phyloP scores from a whole-genome alignment of 2,113 vertebrate species.

The Calyptommatus sinebrachiatus region DNA sequence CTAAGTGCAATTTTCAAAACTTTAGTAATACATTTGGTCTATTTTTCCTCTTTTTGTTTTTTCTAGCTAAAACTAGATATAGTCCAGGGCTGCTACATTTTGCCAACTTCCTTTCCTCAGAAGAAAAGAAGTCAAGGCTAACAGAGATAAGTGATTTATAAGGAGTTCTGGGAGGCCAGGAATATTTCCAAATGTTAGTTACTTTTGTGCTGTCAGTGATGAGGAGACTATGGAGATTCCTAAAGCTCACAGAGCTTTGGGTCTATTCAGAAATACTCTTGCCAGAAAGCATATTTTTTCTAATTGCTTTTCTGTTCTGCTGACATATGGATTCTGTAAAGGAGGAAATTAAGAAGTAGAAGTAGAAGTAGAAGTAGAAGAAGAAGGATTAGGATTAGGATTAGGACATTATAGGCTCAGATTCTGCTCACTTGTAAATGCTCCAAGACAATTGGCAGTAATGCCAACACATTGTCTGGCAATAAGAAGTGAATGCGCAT shows the following conservation, averaged over 20 bases:
- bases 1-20: background rate
- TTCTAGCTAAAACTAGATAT: constrained; percentile 27
- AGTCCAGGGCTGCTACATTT: constrained; percentile 41
- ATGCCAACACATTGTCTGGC: background rate
- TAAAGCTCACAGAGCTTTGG: constrained; percentile 60
- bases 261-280: constrained; percentile 39
- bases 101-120: constrained; percentile 51
- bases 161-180: constrained; percentile 39
- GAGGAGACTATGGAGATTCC: constrained; percentile 56
- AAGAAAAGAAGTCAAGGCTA: constrained; percentile 46
- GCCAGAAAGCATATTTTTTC: constrained; percentile 52
- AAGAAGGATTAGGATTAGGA: constrained; percentile 54
- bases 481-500: background rate
- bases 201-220: constrained; percentile 54
- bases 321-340: constrained; percentile 40
- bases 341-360: no score
- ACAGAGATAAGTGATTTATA: constrained; percentile 56
- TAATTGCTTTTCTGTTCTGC: constrained; percentile 50
- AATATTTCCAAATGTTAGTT: constrained; percentile 62
- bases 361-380: constrained; percentile 15
- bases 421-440: background rate
- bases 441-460: constrained; percentile 1
- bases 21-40: constrained; percentile 6
- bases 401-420: constrained; percentile 28
- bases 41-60: background rate